phyloP scores from a whole-genome alignment of 2,113 vertebrate genomes.

The Gulo gulo region DNA sequence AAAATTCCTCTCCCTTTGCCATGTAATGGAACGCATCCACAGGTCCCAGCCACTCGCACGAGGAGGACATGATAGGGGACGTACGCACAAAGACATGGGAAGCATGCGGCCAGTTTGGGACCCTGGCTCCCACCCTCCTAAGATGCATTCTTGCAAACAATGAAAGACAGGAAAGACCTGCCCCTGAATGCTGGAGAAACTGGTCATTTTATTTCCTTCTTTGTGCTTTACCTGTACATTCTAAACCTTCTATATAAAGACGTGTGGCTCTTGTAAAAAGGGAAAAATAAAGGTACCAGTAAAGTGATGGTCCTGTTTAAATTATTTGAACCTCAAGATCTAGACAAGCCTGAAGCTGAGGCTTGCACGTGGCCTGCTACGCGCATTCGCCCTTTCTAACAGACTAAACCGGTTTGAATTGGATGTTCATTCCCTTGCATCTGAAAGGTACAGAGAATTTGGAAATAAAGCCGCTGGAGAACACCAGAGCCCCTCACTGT shows the following conservation, averaged over 20 bases:
- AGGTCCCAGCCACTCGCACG: not conserved
- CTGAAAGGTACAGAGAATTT: not conserved
- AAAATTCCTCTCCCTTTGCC: not conserved
- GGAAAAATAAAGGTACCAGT: not conserved
- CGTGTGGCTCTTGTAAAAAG: not conserved
- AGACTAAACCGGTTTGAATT: not conserved
- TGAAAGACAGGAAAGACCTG: not conserved
- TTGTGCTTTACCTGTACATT: not conserved
- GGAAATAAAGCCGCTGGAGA: not conserved
- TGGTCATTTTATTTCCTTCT: not conserved
- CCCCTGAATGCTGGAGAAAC: not conserved
- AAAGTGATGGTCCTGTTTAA: not conserved
- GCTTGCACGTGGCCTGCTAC: rapidly evolving
- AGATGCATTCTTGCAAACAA: not conserved
- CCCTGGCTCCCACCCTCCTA: not conserved
- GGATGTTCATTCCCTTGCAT: not conserved
- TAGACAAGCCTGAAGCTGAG: not conserved
- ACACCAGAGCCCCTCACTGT: rapidly evolving
- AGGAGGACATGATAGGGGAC: too few species aligned
- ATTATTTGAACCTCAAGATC: not conserved
- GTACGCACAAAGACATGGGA: rapidly evolving
- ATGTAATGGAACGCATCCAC: rapidly evolving
- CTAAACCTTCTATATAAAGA: not conserved
- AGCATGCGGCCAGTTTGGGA: rapidly evolving
- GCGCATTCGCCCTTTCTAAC: not conserved